Conservation (phyloP, 1,140 invertebrate genomes). For the Drosophila albomicans region DNA sequence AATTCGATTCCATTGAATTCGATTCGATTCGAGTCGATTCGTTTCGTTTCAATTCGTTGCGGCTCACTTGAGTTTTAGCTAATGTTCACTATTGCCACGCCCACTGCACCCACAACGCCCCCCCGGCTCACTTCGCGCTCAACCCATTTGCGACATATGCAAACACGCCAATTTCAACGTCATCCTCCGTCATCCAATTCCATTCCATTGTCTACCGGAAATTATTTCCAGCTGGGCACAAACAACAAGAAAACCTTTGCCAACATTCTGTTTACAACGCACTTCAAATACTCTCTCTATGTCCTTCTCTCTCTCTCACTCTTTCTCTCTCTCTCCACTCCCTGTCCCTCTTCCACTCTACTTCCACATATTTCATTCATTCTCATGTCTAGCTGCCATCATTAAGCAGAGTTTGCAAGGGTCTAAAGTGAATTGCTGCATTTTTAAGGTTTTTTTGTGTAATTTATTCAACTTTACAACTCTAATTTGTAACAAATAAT, state of each 20-base stretch:
- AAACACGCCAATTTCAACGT: slow-evolving; percentile 75
- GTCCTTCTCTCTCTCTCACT: too few species aligned
- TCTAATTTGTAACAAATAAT: too few species aligned
- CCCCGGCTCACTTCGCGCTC: neutral
- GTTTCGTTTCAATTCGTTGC: slow-evolving; percentile 80
- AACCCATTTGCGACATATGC: slow-evolving; percentile 65
- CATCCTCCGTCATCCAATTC: slow-evolving; percentile 39
- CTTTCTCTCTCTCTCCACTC: neutral
- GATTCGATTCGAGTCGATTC: slow-evolving; percentile 50
- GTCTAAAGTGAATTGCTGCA: neutral
- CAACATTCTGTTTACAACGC: slow-evolving; percentile 9
- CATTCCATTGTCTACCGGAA: slow-evolving; percentile 73
- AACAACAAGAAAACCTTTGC: slow-evolving; percentile 34
- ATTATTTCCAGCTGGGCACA: slow-evolving; percentile 71
- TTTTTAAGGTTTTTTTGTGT: neutral
- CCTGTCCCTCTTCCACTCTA: neutral
- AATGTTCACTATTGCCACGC: slow-evolving; percentile 81
- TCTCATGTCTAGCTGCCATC: neutral
- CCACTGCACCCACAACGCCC: slow-evolving; percentile 21
- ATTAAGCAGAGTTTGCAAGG: neutral
- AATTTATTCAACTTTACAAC: too few species aligned
- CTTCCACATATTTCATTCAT: too few species aligned
- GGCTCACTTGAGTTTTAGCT: slow-evolving; percentile 82
- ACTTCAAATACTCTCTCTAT: slow-evolving; percentile 18
- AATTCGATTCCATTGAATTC: slow-evolving; percentile 56